Conservation (phyloP, 2,797 vertebrate species). For the Sus cebifrons region DNA sequence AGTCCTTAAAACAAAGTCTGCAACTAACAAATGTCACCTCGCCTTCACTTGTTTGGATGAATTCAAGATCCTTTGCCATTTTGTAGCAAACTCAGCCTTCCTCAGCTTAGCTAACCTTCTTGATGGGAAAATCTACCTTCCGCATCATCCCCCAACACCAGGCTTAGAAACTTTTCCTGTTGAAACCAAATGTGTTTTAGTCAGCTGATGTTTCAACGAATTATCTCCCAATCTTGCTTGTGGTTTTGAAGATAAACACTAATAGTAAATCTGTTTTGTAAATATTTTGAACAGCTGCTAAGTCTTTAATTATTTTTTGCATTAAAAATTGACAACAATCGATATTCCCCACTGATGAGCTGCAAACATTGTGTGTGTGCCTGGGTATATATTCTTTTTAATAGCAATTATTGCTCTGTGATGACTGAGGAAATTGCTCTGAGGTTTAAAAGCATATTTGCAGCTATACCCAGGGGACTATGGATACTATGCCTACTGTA, state of each 20-base stretch:
- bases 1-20: conserved; percentile 47
- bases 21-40: neutral
- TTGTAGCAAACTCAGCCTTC: conserved; percentile 94
- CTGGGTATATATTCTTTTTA: conserved; percentile 74
- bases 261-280: conserved; percentile 80
- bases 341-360: conserved; percentile 79
- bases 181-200: conserved; percentile 95
- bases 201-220: conserved; percentile 78
- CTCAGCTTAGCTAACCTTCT: conserved; percentile 94
- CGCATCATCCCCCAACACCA: conserved; percentile 93
- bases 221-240: conserved; percentile 69
- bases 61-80: conserved; percentile 94
- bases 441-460: conserved; percentile 89
- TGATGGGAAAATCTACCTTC: conserved; percentile 94
- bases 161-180: conserved; percentile 95
- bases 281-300: conserved; percentile 85
- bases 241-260: conserved; percentile 78
- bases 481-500: conserved; percentile 88
- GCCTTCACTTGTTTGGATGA: conserved; percentile 8
- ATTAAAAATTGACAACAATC: conserved; percentile 84
- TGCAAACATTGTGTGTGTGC: neutral
- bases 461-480: conserved; percentile 87
- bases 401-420: conserved; percentile 87
- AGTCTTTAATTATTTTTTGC: conserved; percentile 83
- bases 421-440: conserved; percentile 85